Conservation (phyloP, 37 sponge, comb jelly and placozoan genomes). For the Hormiphora californensis region DNA sequence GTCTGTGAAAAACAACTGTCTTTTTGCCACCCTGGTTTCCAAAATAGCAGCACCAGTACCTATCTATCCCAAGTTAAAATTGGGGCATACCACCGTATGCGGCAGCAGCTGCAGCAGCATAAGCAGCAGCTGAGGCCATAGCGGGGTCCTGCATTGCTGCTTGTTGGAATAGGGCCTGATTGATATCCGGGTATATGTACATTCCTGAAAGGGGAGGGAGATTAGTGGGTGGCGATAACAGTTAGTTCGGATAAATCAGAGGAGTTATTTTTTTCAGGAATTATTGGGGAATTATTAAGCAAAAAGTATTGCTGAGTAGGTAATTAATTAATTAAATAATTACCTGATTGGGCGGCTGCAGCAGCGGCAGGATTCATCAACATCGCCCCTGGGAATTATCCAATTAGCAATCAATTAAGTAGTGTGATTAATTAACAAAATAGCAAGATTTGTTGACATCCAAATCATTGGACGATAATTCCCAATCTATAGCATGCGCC, state of each 20-base stretch:
- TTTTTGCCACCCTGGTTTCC: too few species aligned
- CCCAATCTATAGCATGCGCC: too few species aligned
- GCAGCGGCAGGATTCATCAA: neutral
- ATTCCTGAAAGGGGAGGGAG: neutral
- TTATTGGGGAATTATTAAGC: too few species aligned
- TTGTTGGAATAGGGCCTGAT: constrained; percentile 50
- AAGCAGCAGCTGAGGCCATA: constrained; percentile 25
- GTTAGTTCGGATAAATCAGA: too few species aligned
- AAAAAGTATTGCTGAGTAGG: too few species aligned
- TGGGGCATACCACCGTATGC: too few species aligned
- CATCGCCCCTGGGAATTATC: constrained; percentile 35
- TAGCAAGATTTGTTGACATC: neutral
- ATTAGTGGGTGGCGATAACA: neutral
- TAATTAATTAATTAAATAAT: too few species aligned
- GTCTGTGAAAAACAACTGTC: too few species aligned
- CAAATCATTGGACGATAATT: too few species aligned
- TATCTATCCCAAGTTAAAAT: too few species aligned
- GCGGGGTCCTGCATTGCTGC: neutral
- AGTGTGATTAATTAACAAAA: neutral
- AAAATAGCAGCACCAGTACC: neutral
- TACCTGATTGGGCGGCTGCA: neutral
- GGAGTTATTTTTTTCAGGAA: too few species aligned
- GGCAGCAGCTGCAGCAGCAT: neutral
- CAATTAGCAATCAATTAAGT: neutral
- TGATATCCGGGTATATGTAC: constrained; percentile 22